phyloP scores from a whole-genome alignment of 2,888 invertebrate genomes.

The Melinopterus prodromus region DNA sequence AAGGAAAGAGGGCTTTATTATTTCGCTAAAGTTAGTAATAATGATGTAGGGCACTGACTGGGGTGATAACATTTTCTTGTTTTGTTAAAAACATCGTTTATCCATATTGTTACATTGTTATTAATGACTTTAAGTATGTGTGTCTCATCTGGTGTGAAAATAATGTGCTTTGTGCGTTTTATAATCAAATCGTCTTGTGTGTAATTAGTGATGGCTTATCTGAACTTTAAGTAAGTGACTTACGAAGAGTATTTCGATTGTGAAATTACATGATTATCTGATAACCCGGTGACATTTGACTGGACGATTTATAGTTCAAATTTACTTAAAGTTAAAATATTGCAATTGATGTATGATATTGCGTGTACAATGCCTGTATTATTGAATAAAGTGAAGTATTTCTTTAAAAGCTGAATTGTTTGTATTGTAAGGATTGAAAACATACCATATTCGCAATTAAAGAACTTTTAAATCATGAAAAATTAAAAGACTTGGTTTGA shows the following conservation, averaged over 20 bases:
- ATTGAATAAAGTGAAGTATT: too few species aligned
- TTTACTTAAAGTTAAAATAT: neutral
- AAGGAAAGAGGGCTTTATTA: too few species aligned
- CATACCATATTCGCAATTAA: too few species aligned
- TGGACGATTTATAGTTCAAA: neutral
- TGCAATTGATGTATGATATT: neutral
- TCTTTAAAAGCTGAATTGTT: too few species aligned
- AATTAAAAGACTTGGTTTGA: too few species aligned
- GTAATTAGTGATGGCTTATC: neutral
- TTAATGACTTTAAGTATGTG: neutral
- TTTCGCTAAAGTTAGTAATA: neutral
- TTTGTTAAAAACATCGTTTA: too few species aligned
- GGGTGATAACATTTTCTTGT: neutral
- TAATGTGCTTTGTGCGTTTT: neutral
- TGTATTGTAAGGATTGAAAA: too few species aligned
- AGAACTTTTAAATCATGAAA: too few species aligned
- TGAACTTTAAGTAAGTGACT: too few species aligned
- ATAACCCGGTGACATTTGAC: neutral
- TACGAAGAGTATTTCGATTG: neutral
- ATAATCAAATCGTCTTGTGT: neutral
- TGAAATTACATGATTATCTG: neutral
- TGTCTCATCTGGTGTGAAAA: neutral
- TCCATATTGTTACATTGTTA: neutral
- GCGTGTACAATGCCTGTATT: too few species aligned
- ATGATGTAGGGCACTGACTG: neutral